Base-by-base conservation (phyloP, 2,888 invertebrate genomes). In the Melangyna quadrimaculata region DNA sequence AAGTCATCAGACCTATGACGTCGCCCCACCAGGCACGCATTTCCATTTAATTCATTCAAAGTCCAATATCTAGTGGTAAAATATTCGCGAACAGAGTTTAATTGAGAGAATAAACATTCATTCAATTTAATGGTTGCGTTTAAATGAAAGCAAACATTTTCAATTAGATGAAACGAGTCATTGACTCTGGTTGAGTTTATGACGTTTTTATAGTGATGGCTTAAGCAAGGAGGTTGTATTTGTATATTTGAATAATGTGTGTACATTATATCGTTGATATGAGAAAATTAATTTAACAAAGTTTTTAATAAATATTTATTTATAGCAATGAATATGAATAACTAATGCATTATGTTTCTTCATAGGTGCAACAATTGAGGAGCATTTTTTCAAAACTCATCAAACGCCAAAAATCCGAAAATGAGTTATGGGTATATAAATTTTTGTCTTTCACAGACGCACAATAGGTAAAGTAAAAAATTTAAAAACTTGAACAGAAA, bases 41-140 rank as follows among this genome's bases (percentile, higher is more conserved):
- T 48, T 51, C 37, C 9, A 4, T 37, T 57, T 0, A 71, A 4
- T 37, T 57, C 1, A 71, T 48, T 8, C 75, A 75, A 75, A 79
- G 78, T 74, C 74, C 83, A 84, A 59, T n/a, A n/a, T 37, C 8
- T 32, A 55, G 43, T 35, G 45, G 37, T 43, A 55, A 37, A 45
- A 57, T 32, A 14, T 35, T 37, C 32, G 67, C 57, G 24, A 57
- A 65, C 35, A 65, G 63, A 27, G 74, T 71, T 75, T 72, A 79
- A 84, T 84, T 84, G 84, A 72, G 53, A 67, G 75, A 79, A 79
- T 79, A 79, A 78, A 79, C 59, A 75, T 75, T 79, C 74, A 75
- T 57, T 75, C 65, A 79, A 79, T 78, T 78, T 70, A 78, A 63
- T 63, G 55, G 65, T 27, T 78, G 83, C 70, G 74, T 83, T 83